Base-by-base conservation (phyloP, 2,113 vertebrate genomes). In the Hippocampus guttulatus region DNA sequence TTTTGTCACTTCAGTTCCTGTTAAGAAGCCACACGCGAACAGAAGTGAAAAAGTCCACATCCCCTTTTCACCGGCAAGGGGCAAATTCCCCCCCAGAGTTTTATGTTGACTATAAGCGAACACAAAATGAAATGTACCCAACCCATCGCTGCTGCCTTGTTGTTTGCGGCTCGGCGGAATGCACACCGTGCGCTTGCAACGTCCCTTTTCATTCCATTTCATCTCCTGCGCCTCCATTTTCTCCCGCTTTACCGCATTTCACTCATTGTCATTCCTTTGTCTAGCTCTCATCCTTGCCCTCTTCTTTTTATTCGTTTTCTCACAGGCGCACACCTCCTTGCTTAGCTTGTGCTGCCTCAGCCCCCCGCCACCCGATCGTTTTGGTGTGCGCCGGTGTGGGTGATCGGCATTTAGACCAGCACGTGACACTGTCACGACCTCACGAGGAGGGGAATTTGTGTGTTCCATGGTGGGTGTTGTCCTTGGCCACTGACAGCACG, bases 41-140 rank as follows among this genome's bases (percentile, higher is more conserved):
- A 82, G 85, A 90, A 88, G 88, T 83, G 87, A 84, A 82, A 33
- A 88, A 82, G 81, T 81, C 87, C 89, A 87, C 88, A 88, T 90
- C 89, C 81, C 66, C 68, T 90, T 91, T 90, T 84, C 63, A 51
- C 74, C 71, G 76, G 75, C 14, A 21, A 70, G 76, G 77, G 84
- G 80, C 67, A 77, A 80, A 84, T 77, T 64, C 64, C 74, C 78
- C 70, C 69, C 27, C 68, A 45, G 2, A 64, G 18, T 6, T 47
- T 47, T 62, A 62, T 10, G 18, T 62, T 64, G 63, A n/a, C 11
- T 43, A 18, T 47, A 2, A 10, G 21, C 43, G 25, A 49, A 25
- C 43, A 54, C 67, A 30, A 63, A 72, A 38, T 2, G 16, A 75
- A 67, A 70, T 65, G 72, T 73, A 60, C 58, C 74, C 47, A 64